These are phyloP conservation scores for Anoura caudifer DNA, from an alignment of 2,113 vertebrate genomes.

Conservation along the genomic window DNA sequence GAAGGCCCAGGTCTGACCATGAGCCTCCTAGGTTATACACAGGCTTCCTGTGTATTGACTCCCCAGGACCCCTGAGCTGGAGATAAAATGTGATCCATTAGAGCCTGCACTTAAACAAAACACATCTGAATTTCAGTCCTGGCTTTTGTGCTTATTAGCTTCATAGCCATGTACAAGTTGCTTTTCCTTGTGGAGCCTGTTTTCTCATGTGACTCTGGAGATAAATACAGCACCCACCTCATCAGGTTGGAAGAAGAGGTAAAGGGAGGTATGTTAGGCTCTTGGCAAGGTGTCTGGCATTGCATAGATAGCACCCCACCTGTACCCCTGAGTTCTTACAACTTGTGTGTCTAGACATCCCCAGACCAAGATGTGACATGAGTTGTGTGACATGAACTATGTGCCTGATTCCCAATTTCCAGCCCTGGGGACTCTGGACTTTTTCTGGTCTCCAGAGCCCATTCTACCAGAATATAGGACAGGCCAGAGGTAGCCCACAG, in stretches of 20 bases:
- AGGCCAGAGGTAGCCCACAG: neutral
- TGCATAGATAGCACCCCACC: neutral
- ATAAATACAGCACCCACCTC: neutral
- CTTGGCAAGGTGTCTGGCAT: neutral
- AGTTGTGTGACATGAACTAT: neutral
- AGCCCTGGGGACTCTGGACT: neutral
- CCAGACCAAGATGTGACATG: no score
- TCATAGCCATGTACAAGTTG: neutral
- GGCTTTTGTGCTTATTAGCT: neutral
- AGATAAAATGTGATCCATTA: neutral
- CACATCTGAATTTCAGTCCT: neutral
- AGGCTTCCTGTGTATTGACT: neutral
- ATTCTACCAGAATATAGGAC: neutral
- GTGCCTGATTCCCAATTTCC: neutral
- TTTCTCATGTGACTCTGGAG: neutral
- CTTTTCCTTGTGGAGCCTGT: neutral
- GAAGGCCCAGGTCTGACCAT: neutral
- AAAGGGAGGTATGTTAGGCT: neutral
- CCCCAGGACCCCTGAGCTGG: neutral
- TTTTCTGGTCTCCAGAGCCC: neutral
- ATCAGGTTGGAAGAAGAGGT: neutral
- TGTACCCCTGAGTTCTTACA: neutral
- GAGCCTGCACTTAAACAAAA: neutral
- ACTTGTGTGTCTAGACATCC: neutral
- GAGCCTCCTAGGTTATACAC: neutral